Base-by-base conservation (phyloP, 2,797 vertebrate genomes). In the Sebastes hubbsi region DNA sequence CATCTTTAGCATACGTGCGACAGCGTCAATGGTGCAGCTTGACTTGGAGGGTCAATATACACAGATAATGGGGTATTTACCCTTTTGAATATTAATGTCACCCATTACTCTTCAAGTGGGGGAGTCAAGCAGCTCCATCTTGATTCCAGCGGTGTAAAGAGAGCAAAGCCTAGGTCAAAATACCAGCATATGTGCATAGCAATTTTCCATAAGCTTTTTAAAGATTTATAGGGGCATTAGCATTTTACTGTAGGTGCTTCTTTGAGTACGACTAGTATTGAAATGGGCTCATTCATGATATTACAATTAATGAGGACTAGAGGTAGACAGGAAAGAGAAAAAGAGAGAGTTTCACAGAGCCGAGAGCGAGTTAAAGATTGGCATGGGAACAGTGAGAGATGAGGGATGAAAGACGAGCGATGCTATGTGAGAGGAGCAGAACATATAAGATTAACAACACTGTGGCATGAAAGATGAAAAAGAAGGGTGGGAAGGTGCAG, bases 191-290 rank as follows among this genome's bases (percentile, higher is more conserved):
- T 88, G 89, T 90, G 91, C 72, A 76, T 38, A 66, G 81, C 71
- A 89, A 91, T 94, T 83, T 0, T 91, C 78, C 75, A 70, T 42
- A 22, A 65, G 83, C 82, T 70, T 81, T 90, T 93, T 85, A 94
- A 95, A 95, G 83, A 94, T 94, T 94, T 80, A 94, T 91, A 65
- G 83, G 60, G 66, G 52, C 88, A 94, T 94, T 95, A 91, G 79
- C 92, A 93, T 95, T 90, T 92, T 67, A 81, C 70, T 82, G 76
- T 71, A 83, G 67, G 75, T 79, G 72, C 66, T 78, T 77, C 77
- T 83, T 61, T 87, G 81, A 83, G 78, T 67, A 74, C 76, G 75
- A 67, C 60, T 56, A 72, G 75, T 89, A 92, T 87, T 87, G 85
- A 87, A 90, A 88, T 16, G 71, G 74, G 22, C 75, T 67, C 59